Evolutionary conservation across 2,113 vertebrate genomes (phyloP).

Genomic region (Gadus macrocephalus): DNA sequence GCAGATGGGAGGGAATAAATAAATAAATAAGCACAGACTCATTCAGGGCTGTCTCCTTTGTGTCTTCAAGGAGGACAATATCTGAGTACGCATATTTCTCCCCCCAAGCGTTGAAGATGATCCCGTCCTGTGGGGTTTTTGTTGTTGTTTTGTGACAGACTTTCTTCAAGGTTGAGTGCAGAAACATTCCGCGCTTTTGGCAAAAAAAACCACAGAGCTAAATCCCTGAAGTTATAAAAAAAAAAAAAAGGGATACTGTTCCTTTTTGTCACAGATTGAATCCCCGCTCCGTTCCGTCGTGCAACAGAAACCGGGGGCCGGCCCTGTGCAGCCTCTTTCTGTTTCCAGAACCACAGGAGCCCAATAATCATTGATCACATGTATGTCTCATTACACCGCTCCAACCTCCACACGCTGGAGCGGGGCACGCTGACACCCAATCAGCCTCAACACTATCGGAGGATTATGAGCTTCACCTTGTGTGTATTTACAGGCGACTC

Average conservation of each 20-base stretch:
- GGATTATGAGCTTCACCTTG: background rate
- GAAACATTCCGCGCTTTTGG: no score
- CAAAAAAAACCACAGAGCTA: conserved; percentile 41
- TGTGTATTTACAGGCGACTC: conserved; percentile 11
- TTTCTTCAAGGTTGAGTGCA: conserved; percentile 59
- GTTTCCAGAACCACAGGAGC: conserved; percentile 43
- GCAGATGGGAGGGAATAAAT: conserved; percentile 39
- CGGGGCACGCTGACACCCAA: conserved; percentile 46
- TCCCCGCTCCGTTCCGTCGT: no score
- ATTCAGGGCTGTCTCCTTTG: conserved; percentile 14
- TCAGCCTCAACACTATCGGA: conserved; percentile 34
- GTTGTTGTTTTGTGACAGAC: conserved; percentile 48
- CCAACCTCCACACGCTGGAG: conserved; percentile 13
- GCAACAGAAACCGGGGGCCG: no score
- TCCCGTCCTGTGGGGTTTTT: conserved; percentile 62
- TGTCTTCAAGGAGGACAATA: conserved; percentile 66
- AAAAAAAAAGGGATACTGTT: conserved; percentile 30
- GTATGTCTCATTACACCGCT: conserved; percentile 34
- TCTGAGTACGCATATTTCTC: conserved; percentile 63
- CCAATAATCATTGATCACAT: conserved; percentile 60
- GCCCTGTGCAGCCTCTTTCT: conserved; percentile 4
- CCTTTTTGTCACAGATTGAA: no score
- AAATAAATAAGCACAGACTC: conserved; percentile 37
- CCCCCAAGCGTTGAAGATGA: conserved; percentile 17
- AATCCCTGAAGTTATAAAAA: conserved; percentile 41